Conservation (phyloP, 2,797 vertebrate genomes). For the Jordanella pulchra region DNA sequence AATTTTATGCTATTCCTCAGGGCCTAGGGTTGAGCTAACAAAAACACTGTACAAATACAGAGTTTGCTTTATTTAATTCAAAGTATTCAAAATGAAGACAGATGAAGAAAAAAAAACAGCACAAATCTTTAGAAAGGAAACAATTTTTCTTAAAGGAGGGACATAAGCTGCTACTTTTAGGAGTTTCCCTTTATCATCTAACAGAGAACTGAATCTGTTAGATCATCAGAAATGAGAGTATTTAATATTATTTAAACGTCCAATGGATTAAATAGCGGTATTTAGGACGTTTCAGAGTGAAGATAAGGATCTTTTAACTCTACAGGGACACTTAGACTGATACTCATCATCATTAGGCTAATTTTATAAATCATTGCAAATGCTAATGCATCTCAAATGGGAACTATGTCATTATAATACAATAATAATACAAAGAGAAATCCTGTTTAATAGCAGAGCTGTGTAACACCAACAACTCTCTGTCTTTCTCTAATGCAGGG, state of each 20-base stretch:
- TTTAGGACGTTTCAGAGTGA: too few species aligned
- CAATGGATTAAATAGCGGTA: background rate
- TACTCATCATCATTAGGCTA: background rate
- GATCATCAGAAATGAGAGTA: background rate
- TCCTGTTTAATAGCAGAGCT: background rate
- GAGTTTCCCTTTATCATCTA: background rate
- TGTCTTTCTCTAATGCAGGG: background rate
- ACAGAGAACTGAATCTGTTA: background rate
- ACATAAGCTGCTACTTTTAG: too few species aligned
- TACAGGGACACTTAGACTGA: background rate
- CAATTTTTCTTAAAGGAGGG: too few species aligned
- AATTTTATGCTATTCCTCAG: background rate
- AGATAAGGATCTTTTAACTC: too few species aligned
- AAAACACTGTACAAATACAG: accelerated
- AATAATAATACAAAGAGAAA: background rate
- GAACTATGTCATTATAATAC: background rate
- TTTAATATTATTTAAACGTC: background rate
- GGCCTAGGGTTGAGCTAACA: accelerated
- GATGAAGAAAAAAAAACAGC: too few species aligned
- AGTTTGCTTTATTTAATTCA: background rate
- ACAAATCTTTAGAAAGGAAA: too few species aligned
- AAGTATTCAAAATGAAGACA: background rate
- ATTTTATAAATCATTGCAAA: background rate
- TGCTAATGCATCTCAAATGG: background rate
- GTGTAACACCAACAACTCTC: background rate